Percentiles rank a stretch among this genome's conserved stretches.
These are phyloP conservation scores for Sandelia bainsii DNA, from an alignment of 2,797 vertebrate genomes.

Conservation along the genomic window DNA sequence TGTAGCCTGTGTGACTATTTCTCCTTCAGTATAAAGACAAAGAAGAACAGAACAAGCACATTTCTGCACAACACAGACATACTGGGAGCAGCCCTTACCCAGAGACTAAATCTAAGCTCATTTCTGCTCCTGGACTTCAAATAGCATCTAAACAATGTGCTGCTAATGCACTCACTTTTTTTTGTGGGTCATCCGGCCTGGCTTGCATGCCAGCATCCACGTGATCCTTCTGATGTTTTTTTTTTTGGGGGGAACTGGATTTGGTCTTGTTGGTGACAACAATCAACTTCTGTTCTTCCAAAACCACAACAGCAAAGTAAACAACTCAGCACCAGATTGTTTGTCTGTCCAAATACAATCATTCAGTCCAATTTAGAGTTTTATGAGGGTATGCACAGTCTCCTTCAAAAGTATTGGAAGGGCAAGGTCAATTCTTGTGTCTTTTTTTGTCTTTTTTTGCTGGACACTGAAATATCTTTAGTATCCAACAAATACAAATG, in stretches of 20 bases:
- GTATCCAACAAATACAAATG: too few species aligned
- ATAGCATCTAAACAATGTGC: constrained; percentile 47
- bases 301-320: constrained; percentile 18
- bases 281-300: constrained; percentile 1
- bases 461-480: too few species aligned
- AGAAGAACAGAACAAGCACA: constrained; percentile 5
- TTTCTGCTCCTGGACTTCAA: constrained; percentile 36
- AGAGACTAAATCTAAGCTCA: constrained; percentile 36
- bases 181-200: not conserved
- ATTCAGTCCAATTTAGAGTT: not conserved
- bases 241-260: constrained; percentile 12
- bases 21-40: constrained; percentile 8
- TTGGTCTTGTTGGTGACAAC: constrained; percentile 10
- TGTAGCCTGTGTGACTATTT: not conserved
- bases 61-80: not conserved
- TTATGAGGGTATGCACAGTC: too few species aligned
- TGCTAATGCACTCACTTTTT: constrained; percentile 18
- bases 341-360: not conserved
- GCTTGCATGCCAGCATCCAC: constrained; percentile 25
- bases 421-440: too few species aligned
- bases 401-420: too few species aligned
- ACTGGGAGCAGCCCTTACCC: constrained; percentile 20
- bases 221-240: constrained; percentile 32
- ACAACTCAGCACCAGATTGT: constrained; percentile 5
- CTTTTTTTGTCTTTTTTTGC: too few species aligned